Conservation (phyloP, 2,797 vertebrate species). For the Helicolenus hilgendorfi region DNA sequence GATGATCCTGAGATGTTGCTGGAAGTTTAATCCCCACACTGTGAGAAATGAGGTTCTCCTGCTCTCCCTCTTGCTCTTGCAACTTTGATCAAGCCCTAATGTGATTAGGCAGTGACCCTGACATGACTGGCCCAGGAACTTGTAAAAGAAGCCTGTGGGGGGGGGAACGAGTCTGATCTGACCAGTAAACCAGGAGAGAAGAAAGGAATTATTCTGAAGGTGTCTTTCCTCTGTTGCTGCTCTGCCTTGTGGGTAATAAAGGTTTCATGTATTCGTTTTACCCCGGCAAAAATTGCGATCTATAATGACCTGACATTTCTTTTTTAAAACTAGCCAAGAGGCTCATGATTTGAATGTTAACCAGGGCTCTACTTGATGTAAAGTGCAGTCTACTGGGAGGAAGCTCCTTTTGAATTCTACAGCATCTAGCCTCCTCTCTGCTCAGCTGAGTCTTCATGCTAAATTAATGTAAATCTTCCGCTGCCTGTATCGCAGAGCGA, state of each 20-base stretch:
- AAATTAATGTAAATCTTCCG: conserved; percentile 60
- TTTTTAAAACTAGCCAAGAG: conserved; percentile 88
- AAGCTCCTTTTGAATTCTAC: conserved; percentile 75
- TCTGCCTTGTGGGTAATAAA: conserved; percentile 92
- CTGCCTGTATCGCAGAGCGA: conserved; percentile 19
- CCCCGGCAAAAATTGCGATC: conserved; percentile 89
- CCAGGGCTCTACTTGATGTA: conserved; percentile 71
- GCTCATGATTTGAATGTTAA: conserved; percentile 91
- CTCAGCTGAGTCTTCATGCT: conserved; percentile 57
- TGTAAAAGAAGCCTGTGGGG: conserved; percentile 71
- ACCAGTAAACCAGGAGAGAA: conserved; percentile 82
- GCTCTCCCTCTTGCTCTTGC: conserved; percentile 77
- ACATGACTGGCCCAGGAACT: conserved; percentile 85
- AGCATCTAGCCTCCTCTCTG: conserved; percentile 41
- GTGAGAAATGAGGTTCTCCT: conserved; percentile 85
- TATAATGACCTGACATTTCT: conserved; percentile 93
- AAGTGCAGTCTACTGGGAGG: conserved; percentile 70
- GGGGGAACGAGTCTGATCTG: conserved; percentile 69
- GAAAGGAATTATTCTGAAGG: conserved; percentile 89
- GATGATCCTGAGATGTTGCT: conserved; percentile 78
- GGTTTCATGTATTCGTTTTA: conserved; percentile 93
- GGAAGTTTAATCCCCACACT: conserved; percentile 85
- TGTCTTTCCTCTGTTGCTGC: conserved; percentile 83
- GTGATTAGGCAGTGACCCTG: conserved; percentile 90
- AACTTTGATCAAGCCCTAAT: conserved; percentile 90